phyloP scores from a whole-genome alignment of 2,797 vertebrate species.

The Anguilla pacifica region DNA sequence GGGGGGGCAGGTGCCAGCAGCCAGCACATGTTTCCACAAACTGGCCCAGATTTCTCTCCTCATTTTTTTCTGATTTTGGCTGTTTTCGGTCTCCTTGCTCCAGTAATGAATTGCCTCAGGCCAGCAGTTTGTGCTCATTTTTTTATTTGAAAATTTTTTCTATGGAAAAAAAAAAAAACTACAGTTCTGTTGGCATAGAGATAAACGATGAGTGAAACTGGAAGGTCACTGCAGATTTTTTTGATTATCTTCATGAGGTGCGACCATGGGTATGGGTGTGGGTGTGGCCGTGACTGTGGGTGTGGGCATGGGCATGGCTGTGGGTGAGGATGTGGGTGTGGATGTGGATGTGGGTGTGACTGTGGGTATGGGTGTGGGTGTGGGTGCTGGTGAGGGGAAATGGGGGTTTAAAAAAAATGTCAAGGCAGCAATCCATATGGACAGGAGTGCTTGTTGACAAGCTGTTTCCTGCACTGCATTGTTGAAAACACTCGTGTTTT shows the following conservation, averaged over 20 bases:
- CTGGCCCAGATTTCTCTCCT: not conserved
- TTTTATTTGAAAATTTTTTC: not conserved
- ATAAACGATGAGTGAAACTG: not conserved
- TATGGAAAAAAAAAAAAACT: not conserved
- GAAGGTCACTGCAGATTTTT: slow-evolving; percentile 7
- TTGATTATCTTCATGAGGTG: slow-evolving; percentile 2
- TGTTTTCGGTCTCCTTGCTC: not conserved
- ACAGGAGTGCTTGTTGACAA: not conserved
- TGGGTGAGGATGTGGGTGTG: too few species aligned
- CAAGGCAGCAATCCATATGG: not conserved
- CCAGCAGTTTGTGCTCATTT: not conserved
- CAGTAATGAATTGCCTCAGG: slow-evolving; percentile 20
- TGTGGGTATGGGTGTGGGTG: too few species aligned
- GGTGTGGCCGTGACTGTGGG: too few species aligned
- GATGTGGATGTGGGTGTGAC: too few species aligned
- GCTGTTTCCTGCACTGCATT: not conserved
- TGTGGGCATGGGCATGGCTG: not conserved
- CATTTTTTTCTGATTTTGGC: not conserved
- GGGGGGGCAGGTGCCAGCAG: not conserved
- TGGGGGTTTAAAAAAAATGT: not conserved
- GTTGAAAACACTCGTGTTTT: not conserved
- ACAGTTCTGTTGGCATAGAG: not conserved
- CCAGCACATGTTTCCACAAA: not conserved
- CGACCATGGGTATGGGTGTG: not conserved
- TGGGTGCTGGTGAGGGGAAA: too few species aligned